phyloP scores from a whole-genome alignment of 2,888 invertebrate genomes.

The Bellardia pandia region DNA sequence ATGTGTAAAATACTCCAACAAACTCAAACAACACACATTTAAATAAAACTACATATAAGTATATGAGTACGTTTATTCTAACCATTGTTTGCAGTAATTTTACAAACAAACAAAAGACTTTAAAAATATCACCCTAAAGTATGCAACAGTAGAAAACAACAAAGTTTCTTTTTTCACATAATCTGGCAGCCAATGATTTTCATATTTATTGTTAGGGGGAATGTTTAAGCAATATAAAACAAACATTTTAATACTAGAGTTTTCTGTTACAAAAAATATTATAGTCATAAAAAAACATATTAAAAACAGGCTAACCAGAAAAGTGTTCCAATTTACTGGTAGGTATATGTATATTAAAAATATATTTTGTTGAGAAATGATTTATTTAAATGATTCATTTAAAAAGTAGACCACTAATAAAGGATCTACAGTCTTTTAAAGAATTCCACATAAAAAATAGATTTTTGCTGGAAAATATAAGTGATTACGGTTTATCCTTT shows the following conservation, averaged over 20 bases:
- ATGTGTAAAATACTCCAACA: not conserved
- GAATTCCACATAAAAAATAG: too few species aligned
- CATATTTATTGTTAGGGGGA: not conserved
- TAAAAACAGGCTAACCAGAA: not conserved
- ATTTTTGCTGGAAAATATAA: too few species aligned
- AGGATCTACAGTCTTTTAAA: too few species aligned
- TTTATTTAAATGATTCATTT: too few species aligned
- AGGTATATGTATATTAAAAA: too few species aligned
- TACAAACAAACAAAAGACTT: not conserved
- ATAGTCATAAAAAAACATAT: not conserved
- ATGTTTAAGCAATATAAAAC: not conserved
- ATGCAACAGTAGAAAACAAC: constrained; percentile 34
- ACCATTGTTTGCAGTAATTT: not conserved
- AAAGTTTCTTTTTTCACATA: constrained; percentile 3
- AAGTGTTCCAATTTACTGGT: too few species aligned
- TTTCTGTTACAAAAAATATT: not conserved
- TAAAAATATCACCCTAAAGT: constrained; percentile 43
- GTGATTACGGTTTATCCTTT: too few species aligned
- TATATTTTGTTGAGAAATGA: too few species aligned
- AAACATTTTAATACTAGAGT: not conserved
- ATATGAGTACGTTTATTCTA: not conserved
- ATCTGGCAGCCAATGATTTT: constrained; percentile 49
- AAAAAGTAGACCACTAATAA: too few species aligned
- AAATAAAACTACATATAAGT: not conserved
- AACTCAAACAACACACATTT: not conserved